Percentiles rank a stretch among this genome's conserved stretches.
Conservation (phyloP, 2,888 invertebrate species). For the Aricia artaxerxes region DNA sequence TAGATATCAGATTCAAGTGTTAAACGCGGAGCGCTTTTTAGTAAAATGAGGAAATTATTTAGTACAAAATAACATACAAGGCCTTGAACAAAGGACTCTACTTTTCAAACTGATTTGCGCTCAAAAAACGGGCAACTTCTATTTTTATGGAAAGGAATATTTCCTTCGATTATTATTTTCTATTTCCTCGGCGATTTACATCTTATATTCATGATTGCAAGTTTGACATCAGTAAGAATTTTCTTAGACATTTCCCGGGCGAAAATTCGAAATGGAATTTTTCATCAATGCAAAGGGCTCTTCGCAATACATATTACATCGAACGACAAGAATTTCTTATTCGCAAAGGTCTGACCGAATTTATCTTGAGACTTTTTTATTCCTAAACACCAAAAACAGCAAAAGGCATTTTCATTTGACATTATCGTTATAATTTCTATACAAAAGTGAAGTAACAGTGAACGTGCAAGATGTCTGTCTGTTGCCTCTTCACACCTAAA, state of each 20-base stretch:
- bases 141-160: neutral
- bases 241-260: conserved; percentile 5
- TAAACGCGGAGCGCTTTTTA: too few species aligned
- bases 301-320: conserved; percentile 15
- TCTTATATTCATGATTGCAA: neutral
- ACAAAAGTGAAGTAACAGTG: neutral
- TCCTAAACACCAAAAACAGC: neutral
- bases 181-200: neutral
- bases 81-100: neutral
- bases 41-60: too few species aligned
- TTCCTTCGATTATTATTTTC: neutral
- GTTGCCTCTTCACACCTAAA: too few species aligned
- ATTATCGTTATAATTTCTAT: neutral
- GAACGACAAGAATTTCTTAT: conserved; percentile 9
- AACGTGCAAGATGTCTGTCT: too few species aligned
- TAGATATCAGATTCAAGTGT: too few species aligned
- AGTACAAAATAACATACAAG: too few species aligned
- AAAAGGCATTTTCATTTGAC: neutral
- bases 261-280: conserved; percentile 11
- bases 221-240: conserved; percentile 16
- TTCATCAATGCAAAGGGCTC: conserved; percentile 14
- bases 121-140: neutral
- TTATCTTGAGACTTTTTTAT: neutral
- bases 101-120: neutral
- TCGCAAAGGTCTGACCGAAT: neutral